Base-by-base conservation (phyloP, 1,140 invertebrate genomes). In the Drosophila aff. region DNA sequence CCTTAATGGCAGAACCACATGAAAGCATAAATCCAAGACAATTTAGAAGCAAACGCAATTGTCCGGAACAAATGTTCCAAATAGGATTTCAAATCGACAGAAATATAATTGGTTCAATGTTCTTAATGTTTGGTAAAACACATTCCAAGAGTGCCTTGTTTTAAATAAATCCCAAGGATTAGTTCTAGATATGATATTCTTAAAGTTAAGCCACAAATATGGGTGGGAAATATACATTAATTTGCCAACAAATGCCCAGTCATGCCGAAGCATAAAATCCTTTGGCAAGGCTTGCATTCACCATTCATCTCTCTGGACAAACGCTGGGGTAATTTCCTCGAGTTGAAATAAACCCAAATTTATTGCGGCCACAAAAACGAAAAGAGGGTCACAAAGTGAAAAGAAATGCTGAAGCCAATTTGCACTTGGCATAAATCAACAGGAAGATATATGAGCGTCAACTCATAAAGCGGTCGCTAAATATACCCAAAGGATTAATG, bases 401-500 rank as follows among this genome's bases (percentile, higher is more conserved):
- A 55, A 43, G 16, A 41, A 44, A 26, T 31, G 16, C 18, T 75
- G 47, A 33, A 59, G 66, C 28, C 79, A 79, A 72, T 81, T 81
- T 68, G 69, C 79, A 79, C 69, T 87, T 76, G 57, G 63, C 76
- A 87, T 87, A 83, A 89, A 80, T 83, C 80, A 79, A 77, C 71
- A 57, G 66, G 23, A 87, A 73, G 68, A 69, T 82, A 63, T 66
- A 65, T 75, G 75, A 38, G 49, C 58, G 62, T 53, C 64, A 62
- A 68, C 73, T 77, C 76, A 55, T 82, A 82, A 87, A 87, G 64
- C 82, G 76, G 64, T 57, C 44, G 58, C 81, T 80, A 74, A 81
- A 89, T 73, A 73, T 87, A 83, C 83, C 80, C 84, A 86, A 86
- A 89, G 83, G 83, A 86, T 86, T 87, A 82, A 86, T 80, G 86